Percentiles rank a stretch among this genome's conserved stretches.
These are phyloP conservation scores for Premnoplex brunnescens DNA, from an alignment of 2,797 vertebrate species.

Conservation along the genomic window DNA sequence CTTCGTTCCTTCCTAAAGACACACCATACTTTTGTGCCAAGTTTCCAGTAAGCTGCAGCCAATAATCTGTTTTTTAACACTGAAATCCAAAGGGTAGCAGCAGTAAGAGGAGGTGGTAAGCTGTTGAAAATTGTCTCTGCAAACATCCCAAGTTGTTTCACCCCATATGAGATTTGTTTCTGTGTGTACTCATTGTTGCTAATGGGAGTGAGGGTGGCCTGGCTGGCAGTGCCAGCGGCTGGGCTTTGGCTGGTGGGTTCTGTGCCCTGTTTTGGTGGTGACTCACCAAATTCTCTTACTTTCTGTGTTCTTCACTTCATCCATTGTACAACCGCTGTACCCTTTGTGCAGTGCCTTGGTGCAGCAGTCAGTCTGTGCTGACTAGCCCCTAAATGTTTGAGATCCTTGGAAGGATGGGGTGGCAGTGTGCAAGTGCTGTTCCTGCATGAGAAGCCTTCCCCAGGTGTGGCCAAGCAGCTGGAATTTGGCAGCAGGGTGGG, in stretches of 20 bases:
- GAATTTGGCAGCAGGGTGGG: background rate
- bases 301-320: background rate
- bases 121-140: accelerated
- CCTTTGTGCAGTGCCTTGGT: background rate
- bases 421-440: background rate
- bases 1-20: constrained; percentile 49
- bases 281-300: background rate
- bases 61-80: background rate
- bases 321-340: background rate
- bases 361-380: background rate
- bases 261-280: background rate
- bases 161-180: background rate
- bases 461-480: background rate
- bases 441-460: background rate
- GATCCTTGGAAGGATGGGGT: background rate
- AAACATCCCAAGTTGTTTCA: background rate
- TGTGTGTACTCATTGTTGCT: background rate
- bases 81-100: background rate
- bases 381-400: background rate
- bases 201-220: background rate
- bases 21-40: constrained; percentile 25
- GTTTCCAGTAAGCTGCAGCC: constrained; percentile 20
- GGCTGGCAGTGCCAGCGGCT: background rate
- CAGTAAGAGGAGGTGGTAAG: background rate
- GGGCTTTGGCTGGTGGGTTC: background rate